Evolutionary conservation across 1,140 invertebrate species (phyloP).

Genomic region (Pogonomyrmex californicus): DNA sequence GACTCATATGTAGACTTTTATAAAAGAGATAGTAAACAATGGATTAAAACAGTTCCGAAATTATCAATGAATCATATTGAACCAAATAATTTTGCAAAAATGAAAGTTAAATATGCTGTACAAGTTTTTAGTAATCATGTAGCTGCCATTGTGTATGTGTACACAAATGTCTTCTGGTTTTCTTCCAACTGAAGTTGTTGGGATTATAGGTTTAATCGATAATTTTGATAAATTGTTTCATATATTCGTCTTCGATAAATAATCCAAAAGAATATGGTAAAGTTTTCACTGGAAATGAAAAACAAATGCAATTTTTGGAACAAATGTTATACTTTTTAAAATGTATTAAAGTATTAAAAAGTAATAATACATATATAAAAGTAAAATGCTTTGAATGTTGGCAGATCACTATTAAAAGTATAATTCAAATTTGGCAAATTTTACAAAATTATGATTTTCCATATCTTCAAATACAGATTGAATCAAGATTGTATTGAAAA

Average conservation of each 20-base stretch:
- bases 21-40: slow-evolving; percentile 14
- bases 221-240: slow-evolving; percentile 27
- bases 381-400: slow-evolving; percentile 22
- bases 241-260: background rate
- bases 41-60: background rate
- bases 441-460: slow-evolving; percentile 14
- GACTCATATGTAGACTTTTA: background rate
- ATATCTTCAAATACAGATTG: background rate
- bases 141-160: background rate
- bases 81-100: background rate
- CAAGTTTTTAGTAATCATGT: slow-evolving; percentile 9
- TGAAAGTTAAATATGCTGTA: background rate
- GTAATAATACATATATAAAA: background rate
- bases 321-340: background rate
- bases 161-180: background rate
- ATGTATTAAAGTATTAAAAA: background rate
- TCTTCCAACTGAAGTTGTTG: slow-evolving; percentile 8
- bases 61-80: background rate
- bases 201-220: slow-evolving; percentile 5
- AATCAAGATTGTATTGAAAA: slow-evolving; percentile 32
- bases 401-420: slow-evolving; percentile 21
- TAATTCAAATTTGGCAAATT: background rate
- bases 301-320: slow-evolving; percentile 7
- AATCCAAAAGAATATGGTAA: background rate
- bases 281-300: slow-evolving; percentile 10